Conservation (phyloP, 1,140 invertebrate genomes). For the Aporrectodea caliginosa region DNA sequence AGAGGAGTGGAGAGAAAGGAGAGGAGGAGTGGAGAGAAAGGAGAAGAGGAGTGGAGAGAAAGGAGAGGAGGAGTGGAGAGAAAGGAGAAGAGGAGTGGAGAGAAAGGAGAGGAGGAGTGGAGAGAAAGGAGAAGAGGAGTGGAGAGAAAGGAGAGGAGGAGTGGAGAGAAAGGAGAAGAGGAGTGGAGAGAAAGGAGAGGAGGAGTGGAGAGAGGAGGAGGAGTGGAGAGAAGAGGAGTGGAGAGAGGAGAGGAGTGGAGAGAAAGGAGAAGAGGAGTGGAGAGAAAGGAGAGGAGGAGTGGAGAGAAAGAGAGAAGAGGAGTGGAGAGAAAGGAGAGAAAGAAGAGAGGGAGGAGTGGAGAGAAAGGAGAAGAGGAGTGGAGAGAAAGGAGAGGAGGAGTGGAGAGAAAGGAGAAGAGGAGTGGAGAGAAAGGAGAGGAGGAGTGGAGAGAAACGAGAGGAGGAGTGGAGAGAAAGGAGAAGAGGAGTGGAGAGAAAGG, state of each 20-base stretch:
- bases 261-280: not conserved
- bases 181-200: not conserved
- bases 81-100: not conserved
- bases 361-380: too few species aligned
- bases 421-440: too few species aligned
- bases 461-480: too few species aligned
- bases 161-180: conserved; percentile 14
- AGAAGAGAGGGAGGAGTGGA: too few species aligned
- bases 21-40: not conserved
- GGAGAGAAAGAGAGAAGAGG: conserved; percentile 19
- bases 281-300: conserved; percentile 13
- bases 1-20: not conserved
- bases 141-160: conserved; percentile 17
- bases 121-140: not conserved
- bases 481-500: too few species aligned
- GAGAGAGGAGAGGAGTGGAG: not conserved
- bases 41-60: not conserved
- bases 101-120: not conserved
- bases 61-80: conserved; percentile 14
- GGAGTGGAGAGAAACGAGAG: too few species aligned
- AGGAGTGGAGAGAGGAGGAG: conserved; percentile 1
- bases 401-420: too few species aligned
- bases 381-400: too few species aligned
- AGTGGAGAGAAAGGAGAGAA: conserved; percentile 3
- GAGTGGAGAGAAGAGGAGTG: not conserved